Base-by-base conservation (phyloP, 2,888 invertebrate genomes). In the Noctua janthina region DNA sequence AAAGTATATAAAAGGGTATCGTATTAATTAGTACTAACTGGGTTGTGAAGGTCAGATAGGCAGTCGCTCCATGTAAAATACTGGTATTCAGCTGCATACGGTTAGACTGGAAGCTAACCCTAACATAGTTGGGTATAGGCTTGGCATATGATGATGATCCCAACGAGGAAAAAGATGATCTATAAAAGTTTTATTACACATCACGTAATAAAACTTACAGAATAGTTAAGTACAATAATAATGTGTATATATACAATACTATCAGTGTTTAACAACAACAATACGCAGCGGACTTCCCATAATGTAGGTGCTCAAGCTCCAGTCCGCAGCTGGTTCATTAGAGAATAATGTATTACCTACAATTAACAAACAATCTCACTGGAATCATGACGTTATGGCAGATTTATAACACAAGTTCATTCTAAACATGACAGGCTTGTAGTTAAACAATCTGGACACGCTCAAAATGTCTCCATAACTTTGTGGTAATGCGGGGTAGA, bases 381-480 rank as follows among this genome's bases (percentile, higher is more conserved):
- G 87, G 83, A 88, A 92, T 93, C 89, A 91, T 91, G 92, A 90
- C 91, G 89, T 90, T 89, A 83, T 86, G 88, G 89, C 92, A 92
- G 93, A 94, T 94, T 95, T 94, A 94, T 91, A 92, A 90, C 89
- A 89, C 88, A 87, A 90, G 91, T 92, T 91, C 92, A 92, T 92
- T 93, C 91, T 89, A 91, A 93, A 93, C 94, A 94, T 93, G 94
- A 94, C 94, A 92, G 91, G 91, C 89, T 91, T 91, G 91, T 91
- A 91, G 93, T 94, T 92, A 92, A 93, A 94, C 94, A 94, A 93
- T 93, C 92, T 92, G 90, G 91, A 93, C 93, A 94, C 91, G 93
- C 88, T 92, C 91, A 90, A 92, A 94, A 94, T 93, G 95, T 95
- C 94, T 94, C 94, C 94, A 95, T 94, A 95, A 95, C 94, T 95